Evolutionary conservation across 1,140 invertebrate species (phyloP), one percentile per base, ranked within the genome.

Genomic region (Andricus grossulariae): DNA sequence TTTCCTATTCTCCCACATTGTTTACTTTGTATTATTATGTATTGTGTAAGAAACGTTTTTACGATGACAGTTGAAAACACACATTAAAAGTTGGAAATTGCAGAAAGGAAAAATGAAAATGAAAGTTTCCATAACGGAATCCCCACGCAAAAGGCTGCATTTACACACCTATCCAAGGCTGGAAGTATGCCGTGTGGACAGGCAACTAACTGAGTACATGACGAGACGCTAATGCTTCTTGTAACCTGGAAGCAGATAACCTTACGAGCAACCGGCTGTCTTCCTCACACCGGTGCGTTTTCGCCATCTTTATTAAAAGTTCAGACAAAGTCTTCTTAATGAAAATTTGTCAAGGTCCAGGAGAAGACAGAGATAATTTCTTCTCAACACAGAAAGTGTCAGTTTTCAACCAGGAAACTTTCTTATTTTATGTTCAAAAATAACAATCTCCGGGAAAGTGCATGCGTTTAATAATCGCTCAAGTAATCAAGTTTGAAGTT

Each of bases 161-260:
- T 45, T 45, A 45, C 39, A 25, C 18, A 55, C 21, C 12, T 25
- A 32, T 60, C 19, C 16, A 15, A 60, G 11, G 32, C 21, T 25
- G 13, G 57, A 57, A 60, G 25, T 60, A 25, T 66, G 60, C 60
- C 50, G 39, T 51, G 71, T 78, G 49, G 74, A 79, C 73, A 76
- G 77, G 72, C 51, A 78, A 19, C 39, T 13, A 72, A n/a, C 72
- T 74, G 76, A 80, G 71, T 70, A 73, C 13, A 12, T 50, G n/a
- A 66, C 45, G 72, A 54, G 74, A 79, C 75, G 78, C 77, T 77
- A 75, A 80, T 70, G 73, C 80, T 79, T 52, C 76, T 57, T 72
- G 71, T 76, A 79, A 25, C 74, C 72, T 73, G 80, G 75, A 57
- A 80, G 80, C 75, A 51, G 70, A 52, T 80, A 80, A 80, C 72